Evolutionary conservation across 2,888 invertebrate species (phyloP).

Genomic region (Asteroscopus sphinx): DNA sequence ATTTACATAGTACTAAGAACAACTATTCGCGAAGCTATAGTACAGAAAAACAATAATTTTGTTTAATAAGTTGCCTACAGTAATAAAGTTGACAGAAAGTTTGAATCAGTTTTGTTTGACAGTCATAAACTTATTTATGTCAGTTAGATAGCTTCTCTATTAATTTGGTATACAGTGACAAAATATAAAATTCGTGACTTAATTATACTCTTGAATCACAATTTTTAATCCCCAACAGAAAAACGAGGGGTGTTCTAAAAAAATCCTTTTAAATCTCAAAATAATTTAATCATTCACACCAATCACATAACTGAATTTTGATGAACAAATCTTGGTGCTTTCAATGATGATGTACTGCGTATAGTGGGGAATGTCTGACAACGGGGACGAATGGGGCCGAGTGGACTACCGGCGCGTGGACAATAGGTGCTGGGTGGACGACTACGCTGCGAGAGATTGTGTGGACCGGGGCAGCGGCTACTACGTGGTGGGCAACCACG

Average conservation of each 20-base stretch:
- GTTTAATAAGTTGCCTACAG: constrained; percentile 6
- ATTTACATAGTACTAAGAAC: constrained; percentile 7
- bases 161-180: not conserved
- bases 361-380: constrained; percentile 74
- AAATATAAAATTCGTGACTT: not conserved
- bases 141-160: constrained; percentile 1
- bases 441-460: constrained; percentile 63
- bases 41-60: constrained; percentile 2
- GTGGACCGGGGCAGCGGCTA: constrained; percentile 69
- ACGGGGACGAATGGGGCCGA: constrained; percentile 72
- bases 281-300: constrained; percentile 44
- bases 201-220: not conserved
- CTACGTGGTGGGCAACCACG: constrained; percentile 72
- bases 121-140: constrained; percentile 10
- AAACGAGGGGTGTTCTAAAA: too few relatives aligned
- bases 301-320: constrained; percentile 19
- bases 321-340: constrained; percentile 13
- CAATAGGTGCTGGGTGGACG: constrained; percentile 72
- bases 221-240: too few relatives aligned
- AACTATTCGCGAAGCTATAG: not conserved
- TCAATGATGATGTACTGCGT: constrained; percentile 77
- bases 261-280: constrained; percentile 10
- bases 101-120: constrained; percentile 24
- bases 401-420: constrained; percentile 63
- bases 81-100: constrained; percentile 6